phyloP scores from a whole-genome alignment of 2,797 vertebrate species.

The Sarcoramphus papa region DNA sequence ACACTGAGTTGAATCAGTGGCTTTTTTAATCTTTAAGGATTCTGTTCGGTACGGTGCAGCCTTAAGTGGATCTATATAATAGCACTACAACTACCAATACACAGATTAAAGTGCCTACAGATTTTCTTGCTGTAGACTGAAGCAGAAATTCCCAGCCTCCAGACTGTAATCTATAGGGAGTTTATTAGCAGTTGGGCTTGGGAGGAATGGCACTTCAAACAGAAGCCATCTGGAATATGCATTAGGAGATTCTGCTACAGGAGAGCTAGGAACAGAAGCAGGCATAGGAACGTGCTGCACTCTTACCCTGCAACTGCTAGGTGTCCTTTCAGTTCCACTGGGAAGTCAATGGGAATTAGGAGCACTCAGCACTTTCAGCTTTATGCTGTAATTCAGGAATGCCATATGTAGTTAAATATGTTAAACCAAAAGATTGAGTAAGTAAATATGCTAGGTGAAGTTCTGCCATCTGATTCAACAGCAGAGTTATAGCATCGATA shows the following conservation, averaged over 20 bases:
- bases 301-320: not conserved
- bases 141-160: conserved; percentile 2
- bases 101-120: not conserved
- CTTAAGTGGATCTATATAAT: not conserved
- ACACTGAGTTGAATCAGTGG: not conserved
- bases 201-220: not conserved
- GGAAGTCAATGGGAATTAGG: not conserved
- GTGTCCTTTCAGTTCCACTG: not conserved
- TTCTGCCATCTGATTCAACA: not conserved
- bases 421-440: not conserved
- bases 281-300: not conserved
- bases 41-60: not conserved
- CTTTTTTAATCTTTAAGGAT: not conserved
- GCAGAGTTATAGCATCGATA: not conserved
- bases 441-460: not conserved
- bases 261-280: not conserved
- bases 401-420: not conserved
- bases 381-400: not conserved
- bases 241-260: not conserved
- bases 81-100: not conserved
- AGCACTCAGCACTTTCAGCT: not conserved
- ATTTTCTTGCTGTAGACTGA: not conserved
- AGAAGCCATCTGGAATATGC: conserved; percentile 15
- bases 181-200: not conserved
- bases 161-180: not conserved